Conservation (phyloP, 1,140 invertebrate genomes). For the Drosophila sucinea region DNA sequence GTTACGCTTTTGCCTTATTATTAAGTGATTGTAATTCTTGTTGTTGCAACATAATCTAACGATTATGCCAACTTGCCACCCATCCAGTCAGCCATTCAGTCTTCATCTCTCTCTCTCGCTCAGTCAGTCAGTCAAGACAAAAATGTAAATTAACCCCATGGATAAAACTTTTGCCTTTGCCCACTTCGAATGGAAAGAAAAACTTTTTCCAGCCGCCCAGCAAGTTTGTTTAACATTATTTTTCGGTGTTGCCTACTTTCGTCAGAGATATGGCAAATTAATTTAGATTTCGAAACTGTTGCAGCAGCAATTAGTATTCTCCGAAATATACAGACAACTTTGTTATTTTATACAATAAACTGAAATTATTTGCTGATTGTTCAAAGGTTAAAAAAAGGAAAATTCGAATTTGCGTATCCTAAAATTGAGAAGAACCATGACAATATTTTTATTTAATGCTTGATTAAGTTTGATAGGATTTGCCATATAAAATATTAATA, state of each 20-base stretch:
- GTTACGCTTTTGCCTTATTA: conserved; percentile 73
- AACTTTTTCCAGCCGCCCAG: conserved; percentile 22
- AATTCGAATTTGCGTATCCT: too few relatives aligned
- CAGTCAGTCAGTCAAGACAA: not conserved
- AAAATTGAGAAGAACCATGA: too few relatives aligned
- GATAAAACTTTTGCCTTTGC: conserved; percentile 4
- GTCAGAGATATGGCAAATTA: conserved; percentile 48
- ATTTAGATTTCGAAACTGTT: conserved; percentile 55
- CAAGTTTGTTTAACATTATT: conserved; percentile 22
- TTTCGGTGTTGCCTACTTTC: conserved; percentile 30
- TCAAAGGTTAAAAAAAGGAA: not conserved
- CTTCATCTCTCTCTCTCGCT: too few relatives aligned
- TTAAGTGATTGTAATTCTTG: conserved; percentile 67
- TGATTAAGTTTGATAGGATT: too few relatives aligned
- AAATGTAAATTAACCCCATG: conserved; percentile 66
- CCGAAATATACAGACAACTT: not conserved
- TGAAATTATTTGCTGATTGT: not conserved
- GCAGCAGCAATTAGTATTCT: conserved; percentile 7
- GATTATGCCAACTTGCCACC: conserved; percentile 64
- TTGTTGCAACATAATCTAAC: conserved; percentile 65
- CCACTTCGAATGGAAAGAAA: not conserved
- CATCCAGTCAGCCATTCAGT: conserved; percentile 7
- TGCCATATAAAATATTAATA: too few relatives aligned
- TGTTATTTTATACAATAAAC: not conserved
- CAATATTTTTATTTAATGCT: too few relatives aligned